Conservation (phyloP, 2,888 invertebrate genomes). For the Drosophila parthenogenetica region DNA sequence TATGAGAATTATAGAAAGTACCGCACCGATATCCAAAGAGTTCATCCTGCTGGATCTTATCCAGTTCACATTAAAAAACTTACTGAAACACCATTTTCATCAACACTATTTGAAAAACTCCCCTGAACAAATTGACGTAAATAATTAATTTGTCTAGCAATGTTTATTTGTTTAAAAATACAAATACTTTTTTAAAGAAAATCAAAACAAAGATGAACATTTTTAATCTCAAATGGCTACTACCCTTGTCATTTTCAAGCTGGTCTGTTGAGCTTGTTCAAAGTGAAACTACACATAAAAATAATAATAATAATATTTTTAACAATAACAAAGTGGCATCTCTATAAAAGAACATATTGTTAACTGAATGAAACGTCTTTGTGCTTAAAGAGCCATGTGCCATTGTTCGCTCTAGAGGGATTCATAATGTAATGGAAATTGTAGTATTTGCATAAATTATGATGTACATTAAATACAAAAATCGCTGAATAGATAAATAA, state of each 20-base stretch:
- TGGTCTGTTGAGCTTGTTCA: constrained; percentile 31
- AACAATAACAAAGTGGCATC: constrained; percentile 17
- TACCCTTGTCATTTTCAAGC: constrained; percentile 11
- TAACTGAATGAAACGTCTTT: constrained; percentile 50
- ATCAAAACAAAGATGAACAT: too few relatives aligned
- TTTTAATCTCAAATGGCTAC: constrained; percentile 12
- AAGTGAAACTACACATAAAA: constrained; percentile 36
- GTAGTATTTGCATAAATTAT: too few relatives aligned
- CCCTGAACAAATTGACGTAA: not conserved
- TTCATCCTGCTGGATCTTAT: not conserved
- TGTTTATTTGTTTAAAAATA: not conserved
- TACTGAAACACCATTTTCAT: not conserved
- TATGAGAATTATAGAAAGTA: not conserved
- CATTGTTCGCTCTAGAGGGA: not conserved
- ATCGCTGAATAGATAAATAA: too few relatives aligned
- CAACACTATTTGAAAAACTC: too few relatives aligned
- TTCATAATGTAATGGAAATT: constrained; percentile 23
- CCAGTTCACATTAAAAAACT: not conserved
- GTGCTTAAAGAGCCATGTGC: constrained; percentile 17
- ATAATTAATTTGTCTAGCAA: not conserved
- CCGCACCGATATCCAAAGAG: not conserved
- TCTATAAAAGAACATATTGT: constrained; percentile 29
- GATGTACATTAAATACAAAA: too few relatives aligned
- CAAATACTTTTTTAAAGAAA: too few relatives aligned
- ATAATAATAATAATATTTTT: constrained; percentile 19